Conservation (phyloP, 37 sponge, comb jelly and placozoan genomes). For the Chondrilla cf. caribensis region DNA sequence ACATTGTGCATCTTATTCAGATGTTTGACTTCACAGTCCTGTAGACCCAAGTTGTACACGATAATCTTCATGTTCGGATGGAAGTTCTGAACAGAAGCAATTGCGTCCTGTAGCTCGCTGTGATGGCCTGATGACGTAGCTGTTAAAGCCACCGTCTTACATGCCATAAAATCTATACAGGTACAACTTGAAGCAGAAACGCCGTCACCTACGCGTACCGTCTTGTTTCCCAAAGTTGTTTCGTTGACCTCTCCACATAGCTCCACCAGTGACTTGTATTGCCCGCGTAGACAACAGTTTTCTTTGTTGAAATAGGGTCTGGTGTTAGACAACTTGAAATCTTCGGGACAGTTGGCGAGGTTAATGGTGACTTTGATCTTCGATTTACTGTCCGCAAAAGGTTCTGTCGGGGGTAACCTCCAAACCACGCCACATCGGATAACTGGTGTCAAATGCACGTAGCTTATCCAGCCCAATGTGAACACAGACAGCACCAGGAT, state of each 20-base stretch:
- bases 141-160: slow-evolving; percentile 21
- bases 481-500: no score
- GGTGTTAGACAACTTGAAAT: background rate
- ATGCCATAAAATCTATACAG: slow-evolving; percentile 20
- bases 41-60: slow-evolving; percentile 22
- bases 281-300: background rate
- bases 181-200: background rate
- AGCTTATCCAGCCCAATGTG: no score
- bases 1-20: slow-evolving; percentile 12
- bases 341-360: no score
- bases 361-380: no score
- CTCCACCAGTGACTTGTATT: background rate
- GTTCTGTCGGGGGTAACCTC: no score
- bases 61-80: slow-evolving; percentile 21
- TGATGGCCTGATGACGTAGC: slow-evolving; percentile 18
- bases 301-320: slow-evolving; percentile 5
- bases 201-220: background rate
- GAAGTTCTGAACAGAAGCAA: slow-evolving; percentile 16
- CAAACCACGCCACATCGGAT: no score
- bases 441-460: no score
- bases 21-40: background rate
- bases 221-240: background rate
- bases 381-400: no score
- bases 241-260: slow-evolving; percentile 10
- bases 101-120: slow-evolving; percentile 6